These are phyloP conservation scores for Lutjanus argentimaculatus DNA, from an alignment of 2,797 vertebrate genomes.

Conservation along the genomic window DNA sequence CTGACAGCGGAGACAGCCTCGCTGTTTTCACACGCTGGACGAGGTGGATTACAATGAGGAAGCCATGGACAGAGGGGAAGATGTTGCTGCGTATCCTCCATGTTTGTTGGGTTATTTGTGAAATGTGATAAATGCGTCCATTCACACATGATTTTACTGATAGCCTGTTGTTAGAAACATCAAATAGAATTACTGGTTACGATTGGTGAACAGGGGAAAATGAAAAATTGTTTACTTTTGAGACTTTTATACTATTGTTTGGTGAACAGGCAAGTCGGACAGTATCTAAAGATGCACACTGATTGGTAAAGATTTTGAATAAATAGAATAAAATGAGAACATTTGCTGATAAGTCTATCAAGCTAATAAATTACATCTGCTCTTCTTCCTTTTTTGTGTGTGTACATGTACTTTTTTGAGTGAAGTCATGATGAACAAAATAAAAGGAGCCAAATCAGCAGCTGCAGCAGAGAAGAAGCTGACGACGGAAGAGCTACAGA, in stretches of 20 bases:
- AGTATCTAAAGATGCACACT: not conserved
- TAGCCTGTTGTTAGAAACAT: slow-evolving; percentile 20
- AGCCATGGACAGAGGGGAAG: not conserved
- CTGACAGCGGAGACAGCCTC: slow-evolving; percentile 55
- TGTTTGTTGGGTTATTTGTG: slow-evolving; percentile 23
- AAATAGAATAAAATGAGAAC: not conserved
- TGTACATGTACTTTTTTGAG: no score
- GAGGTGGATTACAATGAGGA: slow-evolving; percentile 21
- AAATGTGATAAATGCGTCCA: slow-evolving; percentile 22
- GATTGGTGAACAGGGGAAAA: slow-evolving; percentile 1
- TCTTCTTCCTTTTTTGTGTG: no score
- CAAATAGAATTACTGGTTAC: slow-evolving; percentile 17
- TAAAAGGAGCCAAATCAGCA: no score
- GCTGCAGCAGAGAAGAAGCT: no score
- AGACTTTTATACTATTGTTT: not conserved
- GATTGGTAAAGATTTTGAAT: not conserved
- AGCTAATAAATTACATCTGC: no score
- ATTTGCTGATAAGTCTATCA: not conserved
- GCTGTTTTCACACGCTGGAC: slow-evolving; percentile 35
- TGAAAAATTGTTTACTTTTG: slow-evolving; percentile 19
- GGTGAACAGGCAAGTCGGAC: not conserved
- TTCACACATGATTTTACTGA: slow-evolving; percentile 13
- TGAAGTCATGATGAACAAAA: no score
- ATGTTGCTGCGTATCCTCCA: slow-evolving; percentile 12
- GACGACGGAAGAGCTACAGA: no score